Evolutionary conservation across 2,888 invertebrate species (phyloP).

Genomic region (Caenorhabditis japonica): DNA sequence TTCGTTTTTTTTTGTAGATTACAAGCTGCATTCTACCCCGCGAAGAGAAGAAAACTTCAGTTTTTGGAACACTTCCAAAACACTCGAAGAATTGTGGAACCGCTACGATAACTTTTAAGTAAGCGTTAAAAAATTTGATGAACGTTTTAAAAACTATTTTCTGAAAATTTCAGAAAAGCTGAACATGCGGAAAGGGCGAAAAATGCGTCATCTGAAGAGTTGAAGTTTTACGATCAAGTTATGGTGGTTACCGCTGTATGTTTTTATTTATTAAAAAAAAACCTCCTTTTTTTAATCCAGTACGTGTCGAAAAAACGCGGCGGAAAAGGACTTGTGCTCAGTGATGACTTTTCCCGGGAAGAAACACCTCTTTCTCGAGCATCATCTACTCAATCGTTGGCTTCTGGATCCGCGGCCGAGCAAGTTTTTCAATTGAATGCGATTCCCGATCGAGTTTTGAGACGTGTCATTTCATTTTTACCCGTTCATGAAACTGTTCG

Average conservation of each 20-base stretch:
- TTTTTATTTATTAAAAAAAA: not conserved
- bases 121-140: slow-evolving; percentile 4
- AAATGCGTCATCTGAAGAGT: slow-evolving; percentile 70
- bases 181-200: slow-evolving; percentile 70
- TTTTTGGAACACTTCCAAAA: slow-evolving; percentile 73
- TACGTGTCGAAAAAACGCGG: slow-evolving; percentile 63
- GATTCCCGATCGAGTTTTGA: slow-evolving; percentile 64
- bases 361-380: slow-evolving; percentile 66
- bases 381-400: slow-evolving; percentile 69
- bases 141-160: slow-evolving; percentile 2
- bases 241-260: slow-evolving; percentile 70
- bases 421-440: slow-evolving; percentile 62
- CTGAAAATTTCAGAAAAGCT: slow-evolving; percentile 47
- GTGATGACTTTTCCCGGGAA: slow-evolving; percentile 53
- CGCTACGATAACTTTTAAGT: slow-evolving; percentile 75
- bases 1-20: slow-evolving; percentile 37
- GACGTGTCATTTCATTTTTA: slow-evolving; percentile 68
- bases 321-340: slow-evolving; percentile 64
- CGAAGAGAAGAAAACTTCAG: slow-evolving; percentile 66
- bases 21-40: slow-evolving; percentile 71
- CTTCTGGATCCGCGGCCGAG: slow-evolving; percentile 47
- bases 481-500: slow-evolving; percentile 71
- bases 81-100: slow-evolving; percentile 68
- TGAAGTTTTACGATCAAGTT: slow-evolving; percentile 75
- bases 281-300: slow-evolving; percentile 20